Percentiles rank a stretch among this genome's conserved stretches.
Conservation (phyloP, 2,113 vertebrate genomes). For the Rhinoderma darwinii region DNA sequence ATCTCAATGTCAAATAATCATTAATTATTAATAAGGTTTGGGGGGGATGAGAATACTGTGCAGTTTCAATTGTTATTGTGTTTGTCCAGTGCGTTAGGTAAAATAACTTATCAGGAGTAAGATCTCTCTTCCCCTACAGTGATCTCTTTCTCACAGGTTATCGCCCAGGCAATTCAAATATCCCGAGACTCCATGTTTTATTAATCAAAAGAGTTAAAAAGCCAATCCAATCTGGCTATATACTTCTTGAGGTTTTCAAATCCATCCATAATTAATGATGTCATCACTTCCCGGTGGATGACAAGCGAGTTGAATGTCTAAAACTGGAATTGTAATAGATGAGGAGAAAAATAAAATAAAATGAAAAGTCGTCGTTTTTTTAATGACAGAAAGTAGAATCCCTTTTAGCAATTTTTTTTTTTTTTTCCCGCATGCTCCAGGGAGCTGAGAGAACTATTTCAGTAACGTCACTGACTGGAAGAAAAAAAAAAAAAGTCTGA, state of each 20-base stretch:
- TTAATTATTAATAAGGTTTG: conserved; percentile 74
- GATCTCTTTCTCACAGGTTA: conserved; percentile 72
- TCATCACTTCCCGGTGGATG: conserved; percentile 75
- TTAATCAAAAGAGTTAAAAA: conserved; percentile 82
- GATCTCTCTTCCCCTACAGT: conserved; percentile 68
- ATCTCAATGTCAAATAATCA: conserved; percentile 66
- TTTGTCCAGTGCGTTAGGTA: conserved; percentile 69
- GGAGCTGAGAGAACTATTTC: conserved; percentile 63
- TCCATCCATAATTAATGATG: conserved; percentile 80
- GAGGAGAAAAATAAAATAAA: conserved; percentile 61
- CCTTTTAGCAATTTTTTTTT: conserved; percentile 61
- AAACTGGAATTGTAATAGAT: conserved; percentile 72
- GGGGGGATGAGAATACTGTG: conserved; percentile 62
- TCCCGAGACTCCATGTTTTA: conserved; percentile 72
- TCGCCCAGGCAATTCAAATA: conserved; percentile 71
- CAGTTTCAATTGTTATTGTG: conserved; percentile 66
- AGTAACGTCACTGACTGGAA: conserved; percentile 64
- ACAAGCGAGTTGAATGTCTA: conserved; percentile 70
- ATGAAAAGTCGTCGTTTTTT: conserved; percentile 67
- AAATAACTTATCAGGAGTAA: conserved; percentile 65
- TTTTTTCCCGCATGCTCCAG: conserved; percentile 60
- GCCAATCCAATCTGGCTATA: conserved; percentile 80
- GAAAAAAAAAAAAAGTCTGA: background rate
- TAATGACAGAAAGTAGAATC: conserved; percentile 69
- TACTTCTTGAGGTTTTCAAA: conserved; percentile 76